These are phyloP conservation scores for Metaphire vulgaris DNA, from an alignment of 1,140 invertebrate species.

Conservation along the genomic window DNA sequence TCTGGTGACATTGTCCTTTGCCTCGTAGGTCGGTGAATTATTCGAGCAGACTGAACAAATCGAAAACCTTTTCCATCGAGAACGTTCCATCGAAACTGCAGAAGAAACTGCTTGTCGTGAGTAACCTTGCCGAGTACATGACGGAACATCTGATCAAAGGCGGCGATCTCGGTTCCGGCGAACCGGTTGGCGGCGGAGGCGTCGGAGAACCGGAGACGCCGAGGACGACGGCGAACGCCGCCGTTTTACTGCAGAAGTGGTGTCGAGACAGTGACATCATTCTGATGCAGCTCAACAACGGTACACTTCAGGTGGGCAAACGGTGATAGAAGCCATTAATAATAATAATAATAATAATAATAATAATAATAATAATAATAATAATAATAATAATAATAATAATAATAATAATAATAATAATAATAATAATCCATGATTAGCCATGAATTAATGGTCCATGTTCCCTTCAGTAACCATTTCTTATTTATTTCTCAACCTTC, in stretches of 20 bases:
- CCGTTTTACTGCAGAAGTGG: conserved; percentile 80
- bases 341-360: too few species aligned
- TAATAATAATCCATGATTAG: too few species aligned
- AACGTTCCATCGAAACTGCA: conserved; percentile 44
- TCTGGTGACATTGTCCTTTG: background rate
- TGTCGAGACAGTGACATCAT: conserved; percentile 88
- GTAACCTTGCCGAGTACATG: conserved; percentile 51
- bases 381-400: too few species aligned
- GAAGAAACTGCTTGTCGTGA: conserved; percentile 45
- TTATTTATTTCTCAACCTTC: too few species aligned
- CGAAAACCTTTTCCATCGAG: conserved; percentile 41
- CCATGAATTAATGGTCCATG: too few species aligned
- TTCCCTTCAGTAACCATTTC: too few species aligned
- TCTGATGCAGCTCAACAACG: conserved; percentile 93
- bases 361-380: too few species aligned
- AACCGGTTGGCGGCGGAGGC: background rate
- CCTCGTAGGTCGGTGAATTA: conserved; percentile 44
- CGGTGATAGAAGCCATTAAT: too few species aligned
- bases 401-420: too few species aligned
- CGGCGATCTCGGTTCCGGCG: background rate
- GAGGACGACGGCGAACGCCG: too few species aligned
- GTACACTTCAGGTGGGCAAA: conserved; percentile 86
- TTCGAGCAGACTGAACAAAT: conserved; percentile 44
- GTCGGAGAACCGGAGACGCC: background rate
- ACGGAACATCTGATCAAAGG: conserved; percentile 49